A percentile compares a stretch with the other conserved stretches of the same genome.
Evolutionary conservation across 2,113 vertebrate species (phyloP).

Genomic region (Nematolebias whitei): DNA sequence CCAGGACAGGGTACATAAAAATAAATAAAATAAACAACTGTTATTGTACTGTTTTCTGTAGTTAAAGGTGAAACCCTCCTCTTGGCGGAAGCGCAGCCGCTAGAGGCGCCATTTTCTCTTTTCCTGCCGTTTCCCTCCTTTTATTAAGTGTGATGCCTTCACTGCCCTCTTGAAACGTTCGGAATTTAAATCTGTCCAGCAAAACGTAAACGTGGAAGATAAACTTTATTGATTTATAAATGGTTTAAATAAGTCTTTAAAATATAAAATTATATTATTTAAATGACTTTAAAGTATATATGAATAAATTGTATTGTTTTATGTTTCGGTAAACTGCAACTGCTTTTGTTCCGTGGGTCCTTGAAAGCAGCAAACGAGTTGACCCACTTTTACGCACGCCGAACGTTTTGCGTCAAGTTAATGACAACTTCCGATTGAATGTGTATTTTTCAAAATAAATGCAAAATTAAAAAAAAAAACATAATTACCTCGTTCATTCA

Average conservation of each 20-base stretch:
- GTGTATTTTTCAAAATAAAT: conserved; percentile 10
- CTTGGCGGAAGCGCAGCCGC: too few relatives aligned
- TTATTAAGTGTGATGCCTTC: conserved; percentile 39
- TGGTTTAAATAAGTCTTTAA: neutral
- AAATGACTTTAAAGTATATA: neutral
- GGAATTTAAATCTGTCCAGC: fast-evolving
- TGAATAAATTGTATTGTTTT: neutral
- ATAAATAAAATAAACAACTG: too few relatives aligned
- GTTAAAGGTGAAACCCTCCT: too few relatives aligned
- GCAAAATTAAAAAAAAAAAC: neutral
- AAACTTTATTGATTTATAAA: too few relatives aligned
- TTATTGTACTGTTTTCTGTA: too few relatives aligned
- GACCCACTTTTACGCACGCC: conserved; percentile 57
- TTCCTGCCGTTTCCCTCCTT: conserved; percentile 62
- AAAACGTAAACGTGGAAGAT: neutral
- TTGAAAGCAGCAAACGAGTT: conserved; percentile 23
- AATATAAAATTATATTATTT: neutral
- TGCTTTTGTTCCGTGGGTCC: neutral
- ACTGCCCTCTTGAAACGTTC: neutral
- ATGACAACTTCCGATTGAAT: fast-evolving
- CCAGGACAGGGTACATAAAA: too few relatives aligned
- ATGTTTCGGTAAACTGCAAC: neutral
- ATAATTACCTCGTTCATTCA: too few relatives aligned
- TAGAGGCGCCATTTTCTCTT: conserved; percentile 30
- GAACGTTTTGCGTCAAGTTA: conserved; percentile 26